phyloP scores from a whole-genome alignment of 2,888 invertebrate genomes.

The Apotomis turbidana region DNA sequence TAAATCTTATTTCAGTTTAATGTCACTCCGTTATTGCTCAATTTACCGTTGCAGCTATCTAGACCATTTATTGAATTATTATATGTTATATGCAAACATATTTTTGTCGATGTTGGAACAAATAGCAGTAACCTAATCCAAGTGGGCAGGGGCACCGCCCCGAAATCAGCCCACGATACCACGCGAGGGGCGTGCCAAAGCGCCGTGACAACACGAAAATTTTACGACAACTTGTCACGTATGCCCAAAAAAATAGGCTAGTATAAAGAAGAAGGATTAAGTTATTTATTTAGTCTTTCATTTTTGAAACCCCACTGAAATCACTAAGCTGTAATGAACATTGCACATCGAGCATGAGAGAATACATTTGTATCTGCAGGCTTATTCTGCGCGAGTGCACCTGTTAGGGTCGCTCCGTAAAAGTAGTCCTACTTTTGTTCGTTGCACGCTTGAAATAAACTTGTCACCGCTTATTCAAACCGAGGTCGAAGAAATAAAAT shows the following conservation, averaged over 20 bases:
- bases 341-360: slow-evolving; percentile 27
- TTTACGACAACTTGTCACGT: slow-evolving; percentile 33
- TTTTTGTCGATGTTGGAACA: slow-evolving; percentile 12
- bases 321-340: slow-evolving; percentile 20
- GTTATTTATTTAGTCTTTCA: too few relatives aligned
- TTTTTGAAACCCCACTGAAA: not conserved
- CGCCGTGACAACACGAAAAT: slow-evolving; percentile 19
- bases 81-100: slow-evolving; percentile 5
- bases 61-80: not conserved
- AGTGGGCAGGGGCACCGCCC: slow-evolving; percentile 33
- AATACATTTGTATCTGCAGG: slow-evolving; percentile 30
- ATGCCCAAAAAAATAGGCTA: slow-evolving; percentile 14
- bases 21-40: not conserved
- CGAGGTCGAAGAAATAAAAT: too few relatives aligned
- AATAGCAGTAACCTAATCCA: slow-evolving; percentile 21
- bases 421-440: slow-evolving; percentile 22
- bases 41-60: not conserved
- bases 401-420: slow-evolving; percentile 13
- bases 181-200: slow-evolving; percentile 37
- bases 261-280: slow-evolving; percentile 3
- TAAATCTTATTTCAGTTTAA: slow-evolving; percentile 2
- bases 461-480: not conserved
- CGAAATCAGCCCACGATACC: slow-evolving; percentile 34
- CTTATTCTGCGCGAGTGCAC: slow-evolving; percentile 31
- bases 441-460: slow-evolving; percentile 18